These are phyloP conservation scores for Dipodomys merriami DNA, from an alignment of 2,113 vertebrate genomes.

Conservation along the genomic window DNA sequence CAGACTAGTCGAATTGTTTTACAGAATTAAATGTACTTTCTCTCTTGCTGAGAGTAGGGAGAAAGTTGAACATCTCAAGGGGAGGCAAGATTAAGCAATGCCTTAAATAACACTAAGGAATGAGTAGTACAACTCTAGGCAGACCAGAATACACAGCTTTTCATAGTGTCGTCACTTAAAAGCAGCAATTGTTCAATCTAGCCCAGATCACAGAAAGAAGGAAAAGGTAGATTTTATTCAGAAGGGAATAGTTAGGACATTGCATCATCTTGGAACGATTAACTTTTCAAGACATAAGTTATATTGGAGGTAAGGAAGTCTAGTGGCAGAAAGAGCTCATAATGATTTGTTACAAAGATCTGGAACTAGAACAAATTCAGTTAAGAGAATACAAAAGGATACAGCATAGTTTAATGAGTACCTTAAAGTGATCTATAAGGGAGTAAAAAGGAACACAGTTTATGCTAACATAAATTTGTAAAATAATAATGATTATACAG, in stretches of 20 bases:
- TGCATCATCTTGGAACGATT: not conserved
- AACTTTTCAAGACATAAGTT: not conserved
- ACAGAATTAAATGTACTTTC: not conserved
- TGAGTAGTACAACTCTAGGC: accelerated
- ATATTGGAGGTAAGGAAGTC: not conserved
- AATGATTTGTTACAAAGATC: not conserved
- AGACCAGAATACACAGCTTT: not conserved
- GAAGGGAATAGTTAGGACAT: not conserved
- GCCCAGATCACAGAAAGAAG: not conserved
- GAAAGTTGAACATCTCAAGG: not conserved
- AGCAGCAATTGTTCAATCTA: not conserved
- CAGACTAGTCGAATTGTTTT: not conserved
- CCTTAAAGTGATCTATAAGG: not conserved
- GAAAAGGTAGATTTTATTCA: not conserved
- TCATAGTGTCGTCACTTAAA: not conserved
- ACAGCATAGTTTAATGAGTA: not conserved
- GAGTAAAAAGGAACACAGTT: not conserved
- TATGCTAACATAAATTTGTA: not conserved
- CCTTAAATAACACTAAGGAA: not conserved
- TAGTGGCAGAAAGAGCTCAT: not conserved
- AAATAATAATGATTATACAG: not conserved
- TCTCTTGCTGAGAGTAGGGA: not conserved
- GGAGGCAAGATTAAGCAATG: not conserved
- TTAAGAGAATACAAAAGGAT: not conserved
- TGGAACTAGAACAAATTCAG: not conserved